These are phyloP conservation scores for Drosophila erecta DNA, from an alignment of 1,140 invertebrate species.

Conservation along the genomic window DNA sequence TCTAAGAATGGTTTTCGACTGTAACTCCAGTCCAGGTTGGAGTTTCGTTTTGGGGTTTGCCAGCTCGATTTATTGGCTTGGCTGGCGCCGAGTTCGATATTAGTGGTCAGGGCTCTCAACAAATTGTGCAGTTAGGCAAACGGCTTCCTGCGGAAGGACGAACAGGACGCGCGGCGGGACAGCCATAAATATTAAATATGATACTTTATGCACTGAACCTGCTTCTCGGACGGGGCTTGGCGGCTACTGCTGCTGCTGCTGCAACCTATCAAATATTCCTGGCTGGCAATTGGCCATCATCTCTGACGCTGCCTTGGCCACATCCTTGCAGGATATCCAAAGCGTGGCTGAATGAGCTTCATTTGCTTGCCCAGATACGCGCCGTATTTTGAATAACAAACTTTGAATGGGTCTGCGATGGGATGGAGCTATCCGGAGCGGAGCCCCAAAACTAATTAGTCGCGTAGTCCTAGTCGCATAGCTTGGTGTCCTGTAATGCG, in stretches of 20 bases:
- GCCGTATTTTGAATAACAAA: constrained; percentile 80
- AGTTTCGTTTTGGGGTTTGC: constrained; percentile 39
- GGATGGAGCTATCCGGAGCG: constrained; percentile 7
- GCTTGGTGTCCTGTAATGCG: constrained; percentile 17
- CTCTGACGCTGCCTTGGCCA: constrained; percentile 69
- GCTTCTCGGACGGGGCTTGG: constrained; percentile 3
- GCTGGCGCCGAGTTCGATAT: constrained; percentile 66
- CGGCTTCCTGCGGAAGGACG: constrained; percentile 13
- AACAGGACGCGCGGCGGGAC: constrained; percentile 12
- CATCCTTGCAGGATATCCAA: constrained; percentile 65
- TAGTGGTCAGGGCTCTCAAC: constrained; percentile 64
- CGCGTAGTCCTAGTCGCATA: constrained; percentile 26
- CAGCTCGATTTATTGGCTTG: constrained; percentile 72
- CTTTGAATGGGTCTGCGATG: constrained; percentile 34
- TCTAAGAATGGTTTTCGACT: constrained; percentile 1
- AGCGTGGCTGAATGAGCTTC: constrained; percentile 72
- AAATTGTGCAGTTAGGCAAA: constrained; percentile 43
- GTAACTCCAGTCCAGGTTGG: constrained; percentile 20
- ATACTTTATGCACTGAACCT: constrained; percentile 68
- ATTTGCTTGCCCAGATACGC: constrained; percentile 68
- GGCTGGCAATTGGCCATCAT: constrained; percentile 78
- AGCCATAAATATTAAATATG: constrained; percentile 83
- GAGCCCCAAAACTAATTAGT: constrained; percentile 77
- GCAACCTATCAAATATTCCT: constrained; percentile 82
- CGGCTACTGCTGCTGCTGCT: constrained; percentile 14